Evolutionary conservation across 2,113 vertebrate genomes (phyloP).

Genomic region (Lepus americanus): DNA sequence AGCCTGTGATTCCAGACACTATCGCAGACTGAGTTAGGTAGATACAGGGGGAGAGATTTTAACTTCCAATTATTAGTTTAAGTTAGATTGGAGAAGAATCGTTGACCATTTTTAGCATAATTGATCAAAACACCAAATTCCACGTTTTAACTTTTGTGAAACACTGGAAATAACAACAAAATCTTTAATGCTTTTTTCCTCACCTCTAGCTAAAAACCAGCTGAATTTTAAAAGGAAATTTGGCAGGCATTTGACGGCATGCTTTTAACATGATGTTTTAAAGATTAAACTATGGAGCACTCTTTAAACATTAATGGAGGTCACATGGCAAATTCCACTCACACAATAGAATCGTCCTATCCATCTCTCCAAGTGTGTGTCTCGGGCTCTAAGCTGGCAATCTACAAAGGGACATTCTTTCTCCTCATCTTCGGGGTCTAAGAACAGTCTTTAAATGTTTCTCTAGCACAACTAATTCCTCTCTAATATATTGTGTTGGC

Average conservation of each 20-base stretch:
- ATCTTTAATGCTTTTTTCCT: constrained; percentile 23
- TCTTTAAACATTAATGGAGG: constrained; percentile 73
- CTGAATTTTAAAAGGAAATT: constrained; percentile 77
- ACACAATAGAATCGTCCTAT: not conserved
- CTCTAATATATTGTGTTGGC: constrained; percentile 73
- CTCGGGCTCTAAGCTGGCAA: not conserved
- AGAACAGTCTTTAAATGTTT: constrained; percentile 63
- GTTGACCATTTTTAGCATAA: constrained; percentile 56
- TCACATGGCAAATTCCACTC: constrained; percentile 63
- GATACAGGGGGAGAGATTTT: not conserved
- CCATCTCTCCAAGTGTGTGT: constrained; percentile 45
- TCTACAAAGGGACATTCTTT: constrained; percentile 25
- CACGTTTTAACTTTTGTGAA: constrained; percentile 46
- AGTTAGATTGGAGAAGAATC: constrained; percentile 24
- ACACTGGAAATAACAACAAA: constrained; percentile 52
- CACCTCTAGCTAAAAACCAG: constrained; percentile 67
- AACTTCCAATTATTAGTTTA: not conserved
- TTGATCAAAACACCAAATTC: constrained; percentile 51
- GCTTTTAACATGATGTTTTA: constrained; percentile 76
- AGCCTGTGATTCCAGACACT: not conserved
- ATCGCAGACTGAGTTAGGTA: not conserved
- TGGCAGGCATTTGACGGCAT: constrained; percentile 68
- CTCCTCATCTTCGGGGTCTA: constrained; percentile 39
- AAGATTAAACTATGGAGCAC: constrained; percentile 68
- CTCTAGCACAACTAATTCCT: constrained; percentile 66